These are phyloP conservation scores for Leucophora obtusa DNA, from an alignment of 2,888 invertebrate genomes.

Conservation along the genomic window DNA sequence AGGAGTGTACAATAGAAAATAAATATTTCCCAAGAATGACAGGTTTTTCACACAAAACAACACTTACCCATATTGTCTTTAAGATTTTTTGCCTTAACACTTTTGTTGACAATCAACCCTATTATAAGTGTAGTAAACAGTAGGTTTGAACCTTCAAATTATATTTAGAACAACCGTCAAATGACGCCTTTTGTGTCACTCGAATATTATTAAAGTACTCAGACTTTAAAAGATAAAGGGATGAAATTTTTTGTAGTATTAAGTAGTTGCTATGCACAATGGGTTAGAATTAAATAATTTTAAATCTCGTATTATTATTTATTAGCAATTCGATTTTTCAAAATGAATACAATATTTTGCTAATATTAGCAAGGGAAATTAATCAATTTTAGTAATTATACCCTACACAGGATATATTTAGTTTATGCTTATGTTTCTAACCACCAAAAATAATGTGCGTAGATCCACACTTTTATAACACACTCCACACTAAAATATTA, in stretches of 20 bases:
- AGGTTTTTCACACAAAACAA: not conserved
- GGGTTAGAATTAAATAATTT: not conserved
- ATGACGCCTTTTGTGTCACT: conserved; percentile 4
- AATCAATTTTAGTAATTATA: too few relatives aligned
- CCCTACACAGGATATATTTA: too few relatives aligned
- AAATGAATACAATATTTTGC: too few relatives aligned
- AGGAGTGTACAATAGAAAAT: not conserved
- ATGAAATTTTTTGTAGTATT: not conserved
- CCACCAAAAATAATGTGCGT: too few relatives aligned
- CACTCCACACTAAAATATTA: too few relatives aligned
- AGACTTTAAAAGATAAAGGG: not conserved
- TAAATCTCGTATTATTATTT: too few relatives aligned
- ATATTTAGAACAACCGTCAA: not conserved
- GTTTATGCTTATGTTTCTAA: too few relatives aligned
- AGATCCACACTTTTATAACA: too few relatives aligned
- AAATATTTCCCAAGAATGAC: too few relatives aligned
- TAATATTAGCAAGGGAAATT: too few relatives aligned
- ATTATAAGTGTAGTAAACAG: not conserved
- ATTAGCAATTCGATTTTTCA: too few relatives aligned
- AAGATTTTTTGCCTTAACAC: not conserved
- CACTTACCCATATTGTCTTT: not conserved
- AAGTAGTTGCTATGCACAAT: not conserved
- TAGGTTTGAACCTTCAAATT: not conserved
- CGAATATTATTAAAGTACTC: not conserved
- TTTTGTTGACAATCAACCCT: not conserved